Base-by-base conservation (phyloP, 2,797 vertebrate genomes). In the Jordanella pulchra region DNA sequence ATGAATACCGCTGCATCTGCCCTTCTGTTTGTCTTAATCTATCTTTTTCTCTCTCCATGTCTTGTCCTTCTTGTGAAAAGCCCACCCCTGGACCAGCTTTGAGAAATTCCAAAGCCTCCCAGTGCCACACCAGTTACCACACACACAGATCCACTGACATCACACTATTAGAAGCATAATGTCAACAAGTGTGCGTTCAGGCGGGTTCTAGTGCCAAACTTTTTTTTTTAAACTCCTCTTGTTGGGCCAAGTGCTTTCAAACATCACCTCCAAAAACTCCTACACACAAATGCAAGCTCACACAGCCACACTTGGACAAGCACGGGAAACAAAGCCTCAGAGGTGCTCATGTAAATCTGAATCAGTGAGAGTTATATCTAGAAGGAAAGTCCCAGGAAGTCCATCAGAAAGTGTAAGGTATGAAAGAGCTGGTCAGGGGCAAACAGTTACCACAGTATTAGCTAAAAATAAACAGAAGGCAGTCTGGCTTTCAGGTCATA, bases 191-290 rank as follows among this genome's bases (percentile, higher is more conserved):
- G 73, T 81, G 75, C 75, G 61, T 90, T 87, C 84, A 87, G 91
- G 87, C 91, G 87, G 67, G 84, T 91, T 91, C 87, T 84, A 74
- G 78, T 72, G 76, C 54, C 39, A 70, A 68, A 79, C n/a, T n/a
- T n/a, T 64, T 77, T 73, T 79, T 76, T 81, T 78, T 77, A 75
- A 83, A 77, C 74, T 85, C 81, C 82, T 80, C 77, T 76, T 81
- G 39, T 15, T 11, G 58, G 77, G 63, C 7, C 1, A 27, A 58
- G 32, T 66, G 61, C 47, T 35, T 76, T 84, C 15, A 79, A 61
- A 82, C 68, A 53, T 65, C 67, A 67, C 48, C 53, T 78, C 32
- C 3, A 18, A 44, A 66, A 47, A 64, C 76, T 75, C 77, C 66
- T n/a, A 79, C 71, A 74, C 58, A 66, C 76, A 58, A 51, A 71